These are phyloP conservation scores for Malaclemys terrapin DNA, from an alignment of 2,113 vertebrate species.

Conservation along the genomic window DNA sequence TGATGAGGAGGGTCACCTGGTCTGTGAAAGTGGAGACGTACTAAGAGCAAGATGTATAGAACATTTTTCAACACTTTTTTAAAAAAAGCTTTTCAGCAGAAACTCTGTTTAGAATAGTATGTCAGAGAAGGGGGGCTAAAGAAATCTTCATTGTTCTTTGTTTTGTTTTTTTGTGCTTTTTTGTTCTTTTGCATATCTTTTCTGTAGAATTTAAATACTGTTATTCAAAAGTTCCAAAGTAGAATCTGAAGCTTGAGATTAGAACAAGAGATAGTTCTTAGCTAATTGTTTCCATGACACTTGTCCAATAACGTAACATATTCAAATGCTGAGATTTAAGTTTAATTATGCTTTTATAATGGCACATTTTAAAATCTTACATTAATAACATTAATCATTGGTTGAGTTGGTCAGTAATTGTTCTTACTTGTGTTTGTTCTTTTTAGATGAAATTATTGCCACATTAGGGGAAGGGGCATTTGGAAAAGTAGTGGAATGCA, in stretches of 20 bases:
- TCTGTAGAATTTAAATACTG: constrained; percentile 84
- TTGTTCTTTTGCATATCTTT: constrained; percentile 85
- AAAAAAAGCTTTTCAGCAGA: constrained; percentile 81
- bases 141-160: constrained; percentile 84
- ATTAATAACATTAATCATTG: constrained; percentile 73
- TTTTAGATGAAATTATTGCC: constrained; percentile 97
- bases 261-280: constrained; percentile 82
- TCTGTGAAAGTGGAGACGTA: constrained; percentile 98
- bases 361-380: constrained; percentile 79
- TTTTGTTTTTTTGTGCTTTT: constrained; percentile 85
- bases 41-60: constrained; percentile 97
- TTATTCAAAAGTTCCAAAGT: constrained; percentile 79
- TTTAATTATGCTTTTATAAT: constrained; percentile 82
- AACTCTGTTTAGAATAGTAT: constrained; percentile 85
- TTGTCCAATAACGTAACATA: constrained; percentile 82
- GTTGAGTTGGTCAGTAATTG: constrained; percentile 55
- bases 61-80: constrained; percentile 91
- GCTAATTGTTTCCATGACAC: constrained; percentile 82
- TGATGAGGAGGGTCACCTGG: constrained; percentile 97
- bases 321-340: constrained; percentile 80
- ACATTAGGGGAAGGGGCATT: constrained; percentile 98
- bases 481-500: constrained; percentile 98
- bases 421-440: constrained; percentile 60
- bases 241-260: constrained; percentile 82
- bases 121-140: constrained; percentile 84